These are phyloP conservation scores for Melinaea menophilus DNA, from an alignment of 2,888 invertebrate genomes.

Conservation along the genomic window DNA sequence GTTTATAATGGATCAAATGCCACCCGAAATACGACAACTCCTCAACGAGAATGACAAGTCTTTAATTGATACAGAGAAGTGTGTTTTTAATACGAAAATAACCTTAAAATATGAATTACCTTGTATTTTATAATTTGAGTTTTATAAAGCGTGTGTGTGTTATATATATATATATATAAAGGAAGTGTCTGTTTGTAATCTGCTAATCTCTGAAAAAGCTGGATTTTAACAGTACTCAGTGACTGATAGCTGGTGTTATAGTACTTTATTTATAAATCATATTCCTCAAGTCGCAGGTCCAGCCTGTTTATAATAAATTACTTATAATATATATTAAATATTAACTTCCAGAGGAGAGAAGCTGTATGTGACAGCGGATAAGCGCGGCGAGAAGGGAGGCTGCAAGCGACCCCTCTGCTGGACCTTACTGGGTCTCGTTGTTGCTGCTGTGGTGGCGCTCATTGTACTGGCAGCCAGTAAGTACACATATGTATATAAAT, in stretches of 20 bases:
- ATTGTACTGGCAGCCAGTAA: slow-evolving; percentile 87
- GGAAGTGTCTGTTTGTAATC: no score
- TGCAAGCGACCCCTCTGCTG: slow-evolving; percentile 85
- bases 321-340: slow-evolving; percentile 18
- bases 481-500: no score
- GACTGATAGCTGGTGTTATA: no score
- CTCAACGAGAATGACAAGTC: slow-evolving; percentile 21
- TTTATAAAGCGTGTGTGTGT: not conserved
- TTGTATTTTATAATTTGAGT: not conserved
- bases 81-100: slow-evolving; percentile 28
- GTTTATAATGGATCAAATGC: slow-evolving; percentile 22
- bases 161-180: no score
- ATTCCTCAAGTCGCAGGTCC: no score
- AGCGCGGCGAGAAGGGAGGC: slow-evolving; percentile 83
- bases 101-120: slow-evolving; percentile 7
- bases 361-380: slow-evolving; percentile 88
- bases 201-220: no score
- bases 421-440: slow-evolving; percentile 81
- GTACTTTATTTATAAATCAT: no score
- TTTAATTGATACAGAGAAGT: slow-evolving; percentile 39
- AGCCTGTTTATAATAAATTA: not conserved
- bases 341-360: slow-evolving; percentile 85
- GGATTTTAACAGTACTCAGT: no score
- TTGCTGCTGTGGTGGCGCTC: slow-evolving; percentile 82
- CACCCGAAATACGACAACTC: slow-evolving; percentile 22